Evolutionary conservation across 2,888 invertebrate species (phyloP), one percentile per base, ranked within the genome.

Genomic region (Tethea ocularis): DNA sequence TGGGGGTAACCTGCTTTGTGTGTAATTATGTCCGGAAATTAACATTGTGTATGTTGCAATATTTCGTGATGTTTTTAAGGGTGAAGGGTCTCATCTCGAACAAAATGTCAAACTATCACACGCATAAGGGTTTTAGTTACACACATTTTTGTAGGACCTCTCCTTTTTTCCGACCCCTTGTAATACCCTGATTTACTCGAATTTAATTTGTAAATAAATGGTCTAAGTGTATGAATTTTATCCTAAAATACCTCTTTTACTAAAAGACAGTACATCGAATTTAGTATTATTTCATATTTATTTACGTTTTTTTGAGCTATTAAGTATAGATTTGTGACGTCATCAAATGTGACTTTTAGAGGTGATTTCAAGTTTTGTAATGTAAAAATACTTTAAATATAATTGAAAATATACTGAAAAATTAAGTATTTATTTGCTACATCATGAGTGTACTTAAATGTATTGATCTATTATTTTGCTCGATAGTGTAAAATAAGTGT

Each of bases 391-490:
- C 10, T 46, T 17, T 46, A 46, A 46, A 46, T 46, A 46, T 46
- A 10, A 10, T 46, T 10, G 20, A 41, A 41, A 17, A 41, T 41
- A 41, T 41, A 17, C 46, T 20, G 20, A 46, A 1, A 46, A 46
- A 41, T 41, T 41, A 17, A 41, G 17, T 46, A 5, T 20, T 46
- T 17, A 46, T 46, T n/a, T 46, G 7, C 46, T 46, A 46, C 41
- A 15, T 38, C 36, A 41, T 52, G 22, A 33, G 33, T 52, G 52
- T 52, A 26, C 23, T 26, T 52, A 26, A 52, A 26, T 52, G n/a
- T 23, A 23, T 15, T 24, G 23, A 26, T 5, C 26, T 24, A 52
- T 52, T 22, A 10, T 52, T 52, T 52, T 52, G 22, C 26, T 52
- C 7, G 26, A 52, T n/a, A 26, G 23, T 52, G 23, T 52, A 24